phyloP scores from a whole-genome alignment of 2,888 invertebrate genomes.

The Vanessa cardui region DNA sequence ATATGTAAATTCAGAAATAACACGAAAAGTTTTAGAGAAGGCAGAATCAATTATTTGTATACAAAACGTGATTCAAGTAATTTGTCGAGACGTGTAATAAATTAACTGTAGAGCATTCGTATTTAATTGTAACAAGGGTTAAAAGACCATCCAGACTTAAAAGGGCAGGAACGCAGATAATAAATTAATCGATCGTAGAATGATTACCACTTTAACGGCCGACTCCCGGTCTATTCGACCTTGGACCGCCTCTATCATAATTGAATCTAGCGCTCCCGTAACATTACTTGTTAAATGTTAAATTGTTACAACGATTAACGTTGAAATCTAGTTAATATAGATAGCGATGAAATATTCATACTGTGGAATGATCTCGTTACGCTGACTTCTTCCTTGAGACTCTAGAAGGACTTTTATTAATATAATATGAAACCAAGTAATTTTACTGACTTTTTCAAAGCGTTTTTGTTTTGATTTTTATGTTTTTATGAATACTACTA shows the following conservation, averaged over 20 bases:
- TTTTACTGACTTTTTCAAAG: background rate
- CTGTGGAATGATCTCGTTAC: background rate
- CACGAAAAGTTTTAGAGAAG: no score
- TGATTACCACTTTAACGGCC: slow-evolving; percentile 76
- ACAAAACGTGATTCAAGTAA: no score
- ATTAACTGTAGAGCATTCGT: no score
- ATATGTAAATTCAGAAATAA: no score
- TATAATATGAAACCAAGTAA: background rate
- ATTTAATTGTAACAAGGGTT: slow-evolving; percentile 4
- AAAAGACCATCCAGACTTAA: slow-evolving; percentile 11
- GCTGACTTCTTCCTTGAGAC: background rate
- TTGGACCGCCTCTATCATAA: slow-evolving; percentile 66
- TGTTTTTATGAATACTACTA: background rate
- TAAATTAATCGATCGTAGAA: slow-evolving; percentile 77
- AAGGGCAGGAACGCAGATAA: slow-evolving; percentile 45
- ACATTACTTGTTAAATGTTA: slow-evolving; percentile 36
- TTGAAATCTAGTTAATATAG: slow-evolving; percentile 29
- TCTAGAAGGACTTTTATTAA: background rate
- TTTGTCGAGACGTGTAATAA: no score
- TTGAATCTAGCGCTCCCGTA: slow-evolving; percentile 67
- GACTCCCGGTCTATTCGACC: slow-evolving; percentile 62
- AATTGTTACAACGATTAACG: slow-evolving; percentile 35
- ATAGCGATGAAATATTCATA: slow-evolving; percentile 21
- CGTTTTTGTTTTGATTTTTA: background rate
- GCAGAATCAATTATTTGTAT: no score